Base-by-base conservation (phyloP, 2,888 invertebrate genomes). In the Myopa tessellatipennis region DNA sequence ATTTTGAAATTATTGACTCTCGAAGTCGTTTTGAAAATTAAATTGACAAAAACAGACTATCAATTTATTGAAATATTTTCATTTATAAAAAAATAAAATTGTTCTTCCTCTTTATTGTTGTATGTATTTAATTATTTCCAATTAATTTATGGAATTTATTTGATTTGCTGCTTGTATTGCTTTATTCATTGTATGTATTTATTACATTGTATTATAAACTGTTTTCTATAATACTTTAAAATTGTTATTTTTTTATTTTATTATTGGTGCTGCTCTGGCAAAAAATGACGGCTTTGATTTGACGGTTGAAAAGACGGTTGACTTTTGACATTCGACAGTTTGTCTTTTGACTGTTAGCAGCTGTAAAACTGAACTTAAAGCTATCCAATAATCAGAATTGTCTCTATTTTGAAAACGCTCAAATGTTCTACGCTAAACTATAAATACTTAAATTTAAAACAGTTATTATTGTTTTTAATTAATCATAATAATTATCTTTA, bases 281-380 rank as follows among this genome's bases (percentile, higher is more conserved):
- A 67, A 67, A 76, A 76, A 50, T 78, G 76, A 74, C 78, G 70
- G 70, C 45, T 72, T 58, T 72, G 71, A 16, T 71, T 71, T 16
- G 36, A 55, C 26, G 26, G 52, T 55, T 26, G 26, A 26, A 26
- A 26, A 55, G 34, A 71, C 38, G 68, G 26, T 72, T 71, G 26
- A 8, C 52, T 55, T 71, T 40, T 58, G 60, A 26, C 58, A 34
- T 72, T 58, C 34, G 16, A 34, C 55, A 58, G 38, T 60, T 72
- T 36, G 36, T 58, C 40, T 60, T 60, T 18, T 40, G 12, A 45
- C 45, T 45, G 45, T 45, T 45, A 45, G 26, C 26, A 26, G 26
- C 26, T 68, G 68, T 40, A 68, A 68, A n/a, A n/a, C 6, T 60
- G 18, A 67, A 67, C n/a, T 67, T 40, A 67, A 67, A 38, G 40